Conservation (phyloP, 2,797 vertebrate genomes). For the Phataginus tricuspis region DNA sequence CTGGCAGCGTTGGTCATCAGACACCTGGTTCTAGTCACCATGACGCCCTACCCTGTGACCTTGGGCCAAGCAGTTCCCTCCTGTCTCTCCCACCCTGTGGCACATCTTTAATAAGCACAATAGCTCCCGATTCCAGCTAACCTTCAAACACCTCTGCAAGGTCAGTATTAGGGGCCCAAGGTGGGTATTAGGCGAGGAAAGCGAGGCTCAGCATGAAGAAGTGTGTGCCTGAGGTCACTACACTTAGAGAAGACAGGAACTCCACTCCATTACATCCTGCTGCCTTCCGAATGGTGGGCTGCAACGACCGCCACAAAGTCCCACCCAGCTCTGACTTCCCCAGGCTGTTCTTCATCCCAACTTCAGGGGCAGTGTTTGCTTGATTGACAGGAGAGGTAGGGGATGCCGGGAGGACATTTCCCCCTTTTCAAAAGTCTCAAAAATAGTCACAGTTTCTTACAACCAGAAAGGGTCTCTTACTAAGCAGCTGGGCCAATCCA, state of each 20-base stretch:
- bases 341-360: neutral
- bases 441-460: neutral
- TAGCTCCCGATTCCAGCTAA: neutral
- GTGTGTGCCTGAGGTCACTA: neutral
- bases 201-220: neutral
- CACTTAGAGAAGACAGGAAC: neutral
- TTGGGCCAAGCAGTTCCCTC: neutral
- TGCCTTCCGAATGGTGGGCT: neutral
- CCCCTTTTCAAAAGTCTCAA: neutral
- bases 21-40: neutral
- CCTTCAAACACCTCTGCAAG: neutral
- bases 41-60: neutral
- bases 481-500: neutral
- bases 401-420: neutral
- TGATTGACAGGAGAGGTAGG: too few relatives aligned
- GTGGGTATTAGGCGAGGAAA: neutral
- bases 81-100: neutral
- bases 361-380: neutral
- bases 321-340: too few relatives aligned
- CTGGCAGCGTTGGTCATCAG: neutral
- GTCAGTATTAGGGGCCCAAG: neutral
- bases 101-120: neutral
- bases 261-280: neutral
- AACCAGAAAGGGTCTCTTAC: neutral
- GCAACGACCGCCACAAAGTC: too few relatives aligned